Percentiles rank a stretch among this genome's conserved stretches.
phyloP scores from a whole-genome alignment of 1,140 invertebrate genomes.

The Chelonus insularis region DNA sequence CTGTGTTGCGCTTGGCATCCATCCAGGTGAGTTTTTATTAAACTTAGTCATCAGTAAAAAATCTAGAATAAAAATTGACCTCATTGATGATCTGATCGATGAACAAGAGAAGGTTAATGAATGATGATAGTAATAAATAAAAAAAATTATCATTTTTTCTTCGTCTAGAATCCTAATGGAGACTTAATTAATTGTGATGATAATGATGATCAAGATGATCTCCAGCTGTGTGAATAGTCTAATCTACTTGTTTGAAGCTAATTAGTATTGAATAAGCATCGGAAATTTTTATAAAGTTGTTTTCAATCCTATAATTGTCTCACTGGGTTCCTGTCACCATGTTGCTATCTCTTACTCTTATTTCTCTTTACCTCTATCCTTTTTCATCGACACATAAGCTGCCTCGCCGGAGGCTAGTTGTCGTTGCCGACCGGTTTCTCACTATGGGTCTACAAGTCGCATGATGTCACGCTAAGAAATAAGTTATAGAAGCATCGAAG shows the following conservation, averaged over 20 bases:
- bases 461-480: conserved; percentile 28
- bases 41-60: neutral
- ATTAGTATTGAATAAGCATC: too few species aligned
- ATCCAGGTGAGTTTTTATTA: conserved; percentile 70
- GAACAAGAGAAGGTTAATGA: neutral
- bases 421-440: conserved; percentile 24
- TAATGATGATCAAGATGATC: neutral
- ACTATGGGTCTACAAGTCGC: conserved; percentile 25
- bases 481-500: conserved; percentile 24
- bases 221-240: too few species aligned
- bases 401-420: conserved; percentile 11
- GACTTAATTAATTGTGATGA: neutral
- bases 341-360: neutral
- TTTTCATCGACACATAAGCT: conserved; percentile 10
- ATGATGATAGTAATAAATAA: neutral
- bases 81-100: neutral
- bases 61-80: neutral
- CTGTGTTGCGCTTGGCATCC: conserved; percentile 81
- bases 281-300: neutral
- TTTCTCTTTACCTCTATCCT: conserved; percentile 5
- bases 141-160: conserved; percentile 1
- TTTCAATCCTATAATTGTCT: neutral
- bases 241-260: too few species aligned
- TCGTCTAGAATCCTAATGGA: conserved; percentile 9
- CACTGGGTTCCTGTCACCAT: neutral